Evolutionary conservation across 2,797 vertebrate genomes (phyloP), one percentile per base, ranked within the genome.

Genomic region (Premnoplex brunnescens): DNA sequence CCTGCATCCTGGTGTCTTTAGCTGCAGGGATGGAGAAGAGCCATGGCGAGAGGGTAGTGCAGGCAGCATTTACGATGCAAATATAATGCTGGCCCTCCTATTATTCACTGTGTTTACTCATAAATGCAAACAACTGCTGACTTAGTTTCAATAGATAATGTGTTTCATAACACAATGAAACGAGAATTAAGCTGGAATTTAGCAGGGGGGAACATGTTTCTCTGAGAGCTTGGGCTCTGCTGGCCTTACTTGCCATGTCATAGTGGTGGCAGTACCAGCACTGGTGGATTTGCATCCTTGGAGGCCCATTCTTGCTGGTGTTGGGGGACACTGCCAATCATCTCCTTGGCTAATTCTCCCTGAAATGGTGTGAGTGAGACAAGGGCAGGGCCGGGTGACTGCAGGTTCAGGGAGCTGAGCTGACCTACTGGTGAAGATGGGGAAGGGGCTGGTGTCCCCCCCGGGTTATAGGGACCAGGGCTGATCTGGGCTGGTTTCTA

Each of bases 111-210:
- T 96, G 95, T 97, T 96, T 97, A 96, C 95, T 93, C 48, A 67
- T 90, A 96, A 96, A 92, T 95, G 95, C 95, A 96, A 97, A 95
- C 95, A 97, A 96, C 94, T 97, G 92, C 95, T 95, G 95, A 96
- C 96, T 97, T 96, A 78, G 93, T 96, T 96, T 96, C 95, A 96
- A 90, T 93, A 96, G 93, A 96, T 95, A 95, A 94, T 94, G 85
- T 88, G 93, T 94, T 96, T 94, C 93, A 78, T 94, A 96, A 94
- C 92, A 95, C 89, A 94, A 91, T 92, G 95, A 85, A 94, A 96
- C 93, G 59, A 93, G 92, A 91, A 94, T 95, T 91, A 96, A 94
- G 89, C 85, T 93, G 95, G 93, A 96, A 91, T 93, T 93, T 89
- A 95, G 91, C 78, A 85, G 73, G 34, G 77, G 74, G 64, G 54